A percentile compares a stretch with the other conserved stretches of the same genome.
phyloP scores from a whole-genome alignment of 2,113 vertebrate species.

The Origma solitaria region DNA sequence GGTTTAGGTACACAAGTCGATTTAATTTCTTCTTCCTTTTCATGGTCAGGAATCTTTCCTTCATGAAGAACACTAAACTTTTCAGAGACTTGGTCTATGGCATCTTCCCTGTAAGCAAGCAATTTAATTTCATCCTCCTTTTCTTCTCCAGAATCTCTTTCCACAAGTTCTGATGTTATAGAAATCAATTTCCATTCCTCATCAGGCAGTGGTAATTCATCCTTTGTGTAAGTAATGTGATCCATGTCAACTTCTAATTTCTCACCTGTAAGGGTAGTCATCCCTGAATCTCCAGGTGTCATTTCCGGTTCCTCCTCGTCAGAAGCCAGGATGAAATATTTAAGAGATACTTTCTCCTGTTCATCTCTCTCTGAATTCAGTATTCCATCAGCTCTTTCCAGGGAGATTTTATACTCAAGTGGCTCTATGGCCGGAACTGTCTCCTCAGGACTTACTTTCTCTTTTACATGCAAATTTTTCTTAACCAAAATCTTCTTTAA shows the following conservation, averaged over 20 bases:
- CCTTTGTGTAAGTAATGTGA: neutral
- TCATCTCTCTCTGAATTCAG: constrained; percentile 8
- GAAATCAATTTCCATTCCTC: neutral
- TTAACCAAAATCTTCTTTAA: constrained; percentile 65
- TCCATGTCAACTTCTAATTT: neutral
- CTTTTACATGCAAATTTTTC: constrained; percentile 51
- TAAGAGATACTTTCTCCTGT: neutral
- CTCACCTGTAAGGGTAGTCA: neutral
- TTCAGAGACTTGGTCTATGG: neutral
- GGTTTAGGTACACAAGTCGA: neutral
- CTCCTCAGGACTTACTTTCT: constrained; percentile 63
- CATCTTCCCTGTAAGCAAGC: neutral
- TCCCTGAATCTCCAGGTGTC: neutral
- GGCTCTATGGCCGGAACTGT: constrained; percentile 54
- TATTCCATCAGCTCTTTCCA: constrained; percentile 45
- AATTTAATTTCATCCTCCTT: neutral
- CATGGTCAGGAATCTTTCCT: neutral
- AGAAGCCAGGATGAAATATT: constrained; percentile 6
- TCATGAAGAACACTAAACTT: neutral
- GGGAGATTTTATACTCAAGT: constrained; percentile 25
- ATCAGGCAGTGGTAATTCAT: neutral
- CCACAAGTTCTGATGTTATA: neutral
- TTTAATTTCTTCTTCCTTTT: neutral
- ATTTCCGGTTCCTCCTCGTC: constrained; percentile 22
- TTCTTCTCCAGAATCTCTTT: neutral